Evolutionary conservation across 1,140 invertebrate genomes (phyloP), one percentile per base, ranked within the genome.

Genomic region (Dryas iulia): DNA sequence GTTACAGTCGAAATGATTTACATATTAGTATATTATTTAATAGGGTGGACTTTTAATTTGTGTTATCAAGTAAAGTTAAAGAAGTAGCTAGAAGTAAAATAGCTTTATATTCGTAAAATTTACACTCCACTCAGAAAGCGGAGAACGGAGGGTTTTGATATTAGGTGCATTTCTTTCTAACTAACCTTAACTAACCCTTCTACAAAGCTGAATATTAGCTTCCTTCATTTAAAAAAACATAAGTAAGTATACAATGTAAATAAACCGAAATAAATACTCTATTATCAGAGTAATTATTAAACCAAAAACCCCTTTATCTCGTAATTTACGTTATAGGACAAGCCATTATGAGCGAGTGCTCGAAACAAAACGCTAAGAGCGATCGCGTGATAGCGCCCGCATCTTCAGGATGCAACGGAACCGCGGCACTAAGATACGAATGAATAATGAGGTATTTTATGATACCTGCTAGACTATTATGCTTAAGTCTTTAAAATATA

Each of bases 401-500:
- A 69, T 62, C 71, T 68, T 59, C 75, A 73, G 77, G 76, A 76
- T 78, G 82, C 82, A 77, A 59, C 67, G 67, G 39, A 66, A 78
- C 72, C 75, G 76, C 72, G 76, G 56, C 68, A 60, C 69, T 66
- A 71, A 77, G 81, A 83, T 83, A 81, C 73, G 68, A 66, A 68
- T 83, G 79, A 83, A 70, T 83, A 79, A 83, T 81, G 81, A 81
- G 74, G 73, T 72, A 70, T 82, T 74, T 59, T 71, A 72, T 31
- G 62, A 66, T 71, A 69, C 56, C 59, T 56, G 30, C 28, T 59
- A 54, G 26, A 60, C 47, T 64, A 58, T 21, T 59, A 39, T 54
- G 39, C 60, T 64, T 57, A 25, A 35, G 5, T 14, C 47, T 47
- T 61, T 57, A 11, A 12, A 47, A 18, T 47, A 47, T 8, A 47